Evolutionary conservation across 2,113 vertebrate species (phyloP), one percentile per base, ranked within the genome.

Genomic region (Ailurus styani): DNA sequence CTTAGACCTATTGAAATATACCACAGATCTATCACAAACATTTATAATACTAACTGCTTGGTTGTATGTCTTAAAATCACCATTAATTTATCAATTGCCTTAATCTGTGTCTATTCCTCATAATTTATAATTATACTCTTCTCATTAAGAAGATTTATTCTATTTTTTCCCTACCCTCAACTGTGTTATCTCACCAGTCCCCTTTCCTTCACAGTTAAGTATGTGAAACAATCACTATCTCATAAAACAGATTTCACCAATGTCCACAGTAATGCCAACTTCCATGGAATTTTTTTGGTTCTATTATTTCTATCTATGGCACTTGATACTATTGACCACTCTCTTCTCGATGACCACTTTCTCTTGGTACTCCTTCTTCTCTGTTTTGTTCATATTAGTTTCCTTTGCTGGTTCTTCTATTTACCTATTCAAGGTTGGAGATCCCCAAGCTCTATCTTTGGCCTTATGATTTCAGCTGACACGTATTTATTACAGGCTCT

Each of bases 1-100:
- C 42, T 20, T 18, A 62, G 45, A 90, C 17, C 20, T 68, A 84
- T 55, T 20, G 78, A 87, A 83, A 31, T 40, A 47, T 60, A 37
- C 3, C 42, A 87, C 1, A 45, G 7, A 8, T 78, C 27, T 85
- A 75, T n/a, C 70, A 93, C 1, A 68, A 92, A 83, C 20, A 94
- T 72, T 50, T 82, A 91, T 17, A 90, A 95, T 66, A 70, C 10
- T 90, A 95, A 86, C 68, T 88, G 87, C 47, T 85, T 90, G 9
- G 34, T 45, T 94, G 25, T 75, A 78, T 85, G 97, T 86, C 87
- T 97, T 72, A 20, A 4, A 96, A 75, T 85, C 11, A 92, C 40
- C 3, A 52, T 78, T 86, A 82, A 37, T 37, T 84, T 87, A 72
- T 81, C 90, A 95, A 96, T 29, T 84, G 3, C 52, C 47, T 89